Percentiles rank a stretch among this genome's conserved stretches.
These are phyloP conservation scores for Eulemur rubriventer DNA, from an alignment of 2,797 vertebrate species.

Conservation along the genomic window DNA sequence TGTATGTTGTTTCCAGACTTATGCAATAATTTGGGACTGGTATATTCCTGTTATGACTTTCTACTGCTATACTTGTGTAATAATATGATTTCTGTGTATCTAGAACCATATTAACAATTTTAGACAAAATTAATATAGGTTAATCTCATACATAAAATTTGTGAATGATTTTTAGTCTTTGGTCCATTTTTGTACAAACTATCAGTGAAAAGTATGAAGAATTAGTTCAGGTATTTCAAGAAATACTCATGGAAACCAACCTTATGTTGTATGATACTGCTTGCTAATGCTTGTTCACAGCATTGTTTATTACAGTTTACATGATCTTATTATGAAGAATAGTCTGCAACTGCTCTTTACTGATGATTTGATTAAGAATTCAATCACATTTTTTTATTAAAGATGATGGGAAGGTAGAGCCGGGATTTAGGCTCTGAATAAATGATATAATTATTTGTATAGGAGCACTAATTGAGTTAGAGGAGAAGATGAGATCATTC, in stretches of 20 bases:
- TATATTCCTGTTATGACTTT: conserved; percentile 49
- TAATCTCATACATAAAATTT: conserved; percentile 21
- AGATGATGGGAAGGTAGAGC: neutral
- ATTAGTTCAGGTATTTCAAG: conserved; percentile 20
- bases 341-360: neutral
- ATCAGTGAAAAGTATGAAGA: conserved; percentile 49
- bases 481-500: neutral
- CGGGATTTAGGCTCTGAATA: conserved; percentile 17
- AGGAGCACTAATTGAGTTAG: neutral
- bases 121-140: conserved; percentile 35
- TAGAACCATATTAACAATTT: conserved; percentile 7
- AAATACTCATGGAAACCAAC: neutral
- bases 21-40: neutral
- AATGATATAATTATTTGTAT: neutral
- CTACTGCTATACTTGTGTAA: neutral
- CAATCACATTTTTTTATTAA: conserved; percentile 33
- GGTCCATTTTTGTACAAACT: neutral
- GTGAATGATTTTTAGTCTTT: conserved; percentile 45
- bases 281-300: conserved; percentile 9
- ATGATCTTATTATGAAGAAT: neutral
- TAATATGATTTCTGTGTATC: neutral
- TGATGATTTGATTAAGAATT: conserved; percentile 43
- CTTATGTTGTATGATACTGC: conserved; percentile 17
- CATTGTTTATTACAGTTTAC: conserved; percentile 29
- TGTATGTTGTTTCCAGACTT: conserved; percentile 15